Percentiles rank a stretch among this genome's conserved stretches.
Conservation (phyloP, 2,888 invertebrate genomes). For the Scaeva pyrastri region DNA sequence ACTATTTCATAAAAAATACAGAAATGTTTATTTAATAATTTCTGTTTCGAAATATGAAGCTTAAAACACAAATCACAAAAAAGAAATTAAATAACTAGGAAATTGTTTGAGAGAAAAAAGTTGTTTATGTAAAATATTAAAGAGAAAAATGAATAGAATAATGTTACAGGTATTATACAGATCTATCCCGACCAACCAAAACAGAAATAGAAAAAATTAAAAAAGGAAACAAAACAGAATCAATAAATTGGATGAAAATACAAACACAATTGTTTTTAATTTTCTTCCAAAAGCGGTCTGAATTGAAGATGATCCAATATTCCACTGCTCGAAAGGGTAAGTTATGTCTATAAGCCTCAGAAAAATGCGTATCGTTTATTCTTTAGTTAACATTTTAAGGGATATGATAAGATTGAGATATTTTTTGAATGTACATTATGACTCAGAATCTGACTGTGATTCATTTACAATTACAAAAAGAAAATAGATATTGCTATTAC, state of each 20-base stretch:
- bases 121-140: constrained; percentile 33
- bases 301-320: not conserved
- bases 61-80: constrained; percentile 14
- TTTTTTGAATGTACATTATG: too few species aligned
- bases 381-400: too few species aligned
- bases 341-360: too few species aligned
- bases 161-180: constrained; percentile 54
- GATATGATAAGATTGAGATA: too few species aligned
- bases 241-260: constrained; percentile 72
- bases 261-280: constrained; percentile 22
- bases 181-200: constrained; percentile 65
- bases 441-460: too few species aligned
- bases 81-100: constrained; percentile 22
- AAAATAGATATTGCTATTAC: too few species aligned
- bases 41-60: constrained; percentile 34
- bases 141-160: constrained; percentile 16
- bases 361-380: too few species aligned
- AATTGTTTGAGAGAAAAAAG: constrained; percentile 52
- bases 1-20: constrained; percentile 12
- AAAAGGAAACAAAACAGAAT: constrained; percentile 52
- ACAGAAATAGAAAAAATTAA: constrained; percentile 15
- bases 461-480: too few species aligned
- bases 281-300: not conserved
- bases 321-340: too few species aligned
- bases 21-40: constrained; percentile 23